A percentile compares a stretch with the other conserved stretches of the same genome.
phyloP scores from a whole-genome alignment of 2,113 vertebrate species.

The Nannospalax galili region DNA sequence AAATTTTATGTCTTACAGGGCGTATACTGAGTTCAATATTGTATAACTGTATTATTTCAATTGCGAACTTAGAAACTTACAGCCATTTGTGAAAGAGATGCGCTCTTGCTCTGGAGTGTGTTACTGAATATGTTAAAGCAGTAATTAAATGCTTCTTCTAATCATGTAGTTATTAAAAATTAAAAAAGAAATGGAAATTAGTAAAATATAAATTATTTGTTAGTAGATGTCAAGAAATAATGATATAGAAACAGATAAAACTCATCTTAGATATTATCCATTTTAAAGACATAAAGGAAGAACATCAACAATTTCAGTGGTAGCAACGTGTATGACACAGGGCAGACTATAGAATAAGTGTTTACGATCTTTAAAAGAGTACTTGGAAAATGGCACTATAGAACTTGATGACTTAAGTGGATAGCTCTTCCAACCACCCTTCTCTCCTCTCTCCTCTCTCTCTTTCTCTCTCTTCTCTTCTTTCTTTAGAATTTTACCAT shows the following conservation, averaged over 20 bases:
- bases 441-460: too few relatives aligned
- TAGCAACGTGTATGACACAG: background rate
- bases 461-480: background rate
- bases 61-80: too few relatives aligned
- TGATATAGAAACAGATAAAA: background rate
- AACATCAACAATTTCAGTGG: background rate
- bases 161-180: too few relatives aligned
- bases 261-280: background rate
- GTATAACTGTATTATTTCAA: too few relatives aligned
- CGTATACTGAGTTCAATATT: too few relatives aligned
- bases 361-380: background rate
- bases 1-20: too few relatives aligned
- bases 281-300: background rate
- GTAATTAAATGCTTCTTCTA: too few relatives aligned
- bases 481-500: background rate
- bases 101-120: too few relatives aligned
- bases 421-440: background rate
- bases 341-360: background rate
- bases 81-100: too few relatives aligned
- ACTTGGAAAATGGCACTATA: background rate
- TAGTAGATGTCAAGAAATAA: background rate
- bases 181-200: background rate
- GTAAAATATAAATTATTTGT: constrained; percentile 24
- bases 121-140: too few relatives aligned
- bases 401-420: background rate